Percentiles rank a stretch among this genome's conserved stretches.
Evolutionary conservation across 1,140 invertebrate species (phyloP).

Genomic region (Leptinotarsa texana): DNA sequence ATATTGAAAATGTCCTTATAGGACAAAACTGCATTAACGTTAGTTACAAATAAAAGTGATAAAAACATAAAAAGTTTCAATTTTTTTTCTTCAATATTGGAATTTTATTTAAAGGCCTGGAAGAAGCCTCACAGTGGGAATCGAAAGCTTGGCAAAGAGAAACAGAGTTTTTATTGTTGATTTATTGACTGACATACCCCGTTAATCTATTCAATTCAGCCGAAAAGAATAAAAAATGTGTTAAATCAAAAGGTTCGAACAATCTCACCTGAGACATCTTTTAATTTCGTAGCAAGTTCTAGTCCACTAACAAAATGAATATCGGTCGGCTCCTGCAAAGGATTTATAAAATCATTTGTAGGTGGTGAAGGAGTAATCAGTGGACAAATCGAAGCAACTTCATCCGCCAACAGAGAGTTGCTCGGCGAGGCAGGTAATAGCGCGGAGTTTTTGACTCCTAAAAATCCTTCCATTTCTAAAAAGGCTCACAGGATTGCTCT

Average conservation of each 20-base stretch:
- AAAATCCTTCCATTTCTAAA: conserved; percentile 42
- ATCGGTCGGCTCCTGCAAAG: conserved; percentile 52
- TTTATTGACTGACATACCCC: too few species aligned
- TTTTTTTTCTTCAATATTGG: too few species aligned
- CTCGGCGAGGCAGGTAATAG: conserved; percentile 42
- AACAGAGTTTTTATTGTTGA: too few species aligned
- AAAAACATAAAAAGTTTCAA: too few species aligned
- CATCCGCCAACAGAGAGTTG: conserved; percentile 57
- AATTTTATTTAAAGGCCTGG: too few species aligned
- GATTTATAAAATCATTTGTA: conserved; percentile 58
- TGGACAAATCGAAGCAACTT: conserved; percentile 61
- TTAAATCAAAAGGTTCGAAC: neutral
- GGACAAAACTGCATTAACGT: too few species aligned
- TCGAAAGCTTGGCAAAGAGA: too few species aligned
- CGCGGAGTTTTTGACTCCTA: conserved; percentile 38
- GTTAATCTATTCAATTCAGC: too few species aligned
- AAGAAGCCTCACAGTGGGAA: too few species aligned
- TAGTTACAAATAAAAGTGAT: too few species aligned
- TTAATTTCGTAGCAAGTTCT: conserved; percentile 52
- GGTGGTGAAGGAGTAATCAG: conserved; percentile 59
- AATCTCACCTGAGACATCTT: conserved; percentile 51
- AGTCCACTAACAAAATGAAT: conserved; percentile 45
- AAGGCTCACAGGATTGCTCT: neutral
- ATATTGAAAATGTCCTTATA: too few species aligned
- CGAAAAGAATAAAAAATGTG: too few species aligned